Conservation (phyloP, 2,797 vertebrate species). For the Macropodus opercularis region DNA sequence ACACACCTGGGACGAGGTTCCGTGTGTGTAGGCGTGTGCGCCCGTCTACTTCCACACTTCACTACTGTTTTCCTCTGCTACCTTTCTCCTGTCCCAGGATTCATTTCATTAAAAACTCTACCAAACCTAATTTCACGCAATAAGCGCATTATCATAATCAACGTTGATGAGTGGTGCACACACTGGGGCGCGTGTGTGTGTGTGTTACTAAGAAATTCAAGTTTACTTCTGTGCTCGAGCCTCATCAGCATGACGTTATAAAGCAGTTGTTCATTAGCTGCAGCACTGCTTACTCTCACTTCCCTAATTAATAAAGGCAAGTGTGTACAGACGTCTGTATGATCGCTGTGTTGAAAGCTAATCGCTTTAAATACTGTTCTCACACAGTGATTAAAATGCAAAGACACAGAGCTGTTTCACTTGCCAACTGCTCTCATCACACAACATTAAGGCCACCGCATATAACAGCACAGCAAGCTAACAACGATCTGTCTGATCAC, state of each 20-base stretch:
- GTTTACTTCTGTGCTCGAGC: constrained; percentile 43
- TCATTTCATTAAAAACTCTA: constrained; percentile 61
- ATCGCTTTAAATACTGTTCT: constrained; percentile 36
- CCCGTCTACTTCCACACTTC: constrained; percentile 34
- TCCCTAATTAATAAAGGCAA: constrained; percentile 57
- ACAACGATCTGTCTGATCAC: constrained; percentile 44
- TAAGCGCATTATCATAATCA: constrained; percentile 77
- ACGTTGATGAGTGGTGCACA: constrained; percentile 53
- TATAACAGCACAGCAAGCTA: constrained; percentile 1
- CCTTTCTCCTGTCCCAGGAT: constrained; percentile 36
- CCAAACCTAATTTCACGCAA: constrained; percentile 71
- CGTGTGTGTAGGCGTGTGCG: neutral
- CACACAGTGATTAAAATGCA: constrained; percentile 31
- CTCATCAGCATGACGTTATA: constrained; percentile 58
- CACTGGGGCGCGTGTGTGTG: constrained; percentile 7
- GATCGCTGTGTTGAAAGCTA: constrained; percentile 15
- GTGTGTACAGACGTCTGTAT: constrained; percentile 10
- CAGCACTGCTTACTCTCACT: constrained; percentile 43
- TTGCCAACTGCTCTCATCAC: constrained; percentile 29
- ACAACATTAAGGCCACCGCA: constrained; percentile 32
- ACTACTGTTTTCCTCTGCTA: constrained; percentile 44
- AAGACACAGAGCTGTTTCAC: constrained; percentile 16
- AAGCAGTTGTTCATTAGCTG: constrained; percentile 62
- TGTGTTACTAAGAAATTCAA: constrained; percentile 54
- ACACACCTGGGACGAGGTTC: constrained; percentile 12